Conservation (phyloP, 2,797 vertebrate species). For the Eospalax fontanierii region DNA sequence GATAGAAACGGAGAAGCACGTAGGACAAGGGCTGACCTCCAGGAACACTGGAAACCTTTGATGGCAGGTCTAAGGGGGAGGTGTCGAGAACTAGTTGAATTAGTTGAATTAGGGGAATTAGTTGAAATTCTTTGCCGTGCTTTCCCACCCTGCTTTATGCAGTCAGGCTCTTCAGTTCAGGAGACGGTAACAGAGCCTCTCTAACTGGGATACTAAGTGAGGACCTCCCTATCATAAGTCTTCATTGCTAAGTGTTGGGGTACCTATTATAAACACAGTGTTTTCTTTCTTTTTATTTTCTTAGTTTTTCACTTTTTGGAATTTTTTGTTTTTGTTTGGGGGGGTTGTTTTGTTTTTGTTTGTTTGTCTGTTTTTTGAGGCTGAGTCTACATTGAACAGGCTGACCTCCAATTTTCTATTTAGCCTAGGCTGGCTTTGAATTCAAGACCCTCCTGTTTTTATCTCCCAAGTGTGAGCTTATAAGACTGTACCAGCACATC, state of each 20-base stretch:
- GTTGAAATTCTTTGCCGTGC: background rate
- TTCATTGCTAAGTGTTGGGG: background rate
- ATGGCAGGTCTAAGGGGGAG: background rate
- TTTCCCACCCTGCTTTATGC: background rate
- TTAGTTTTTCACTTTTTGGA: no score
- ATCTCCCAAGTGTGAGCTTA: background rate
- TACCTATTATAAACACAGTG: background rate
- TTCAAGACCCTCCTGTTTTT: background rate
- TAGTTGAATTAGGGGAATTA: background rate
- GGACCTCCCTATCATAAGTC: background rate
- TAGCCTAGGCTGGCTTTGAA: background rate
- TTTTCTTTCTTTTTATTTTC: background rate
- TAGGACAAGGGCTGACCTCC: background rate
- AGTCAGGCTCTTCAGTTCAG: background rate
- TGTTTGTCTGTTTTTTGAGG: background rate
- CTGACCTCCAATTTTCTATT: background rate
- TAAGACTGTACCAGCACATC: no score
- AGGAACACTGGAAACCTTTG: background rate
- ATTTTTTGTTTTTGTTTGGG: no score
- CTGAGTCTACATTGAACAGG: background rate
- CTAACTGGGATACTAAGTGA: background rate
- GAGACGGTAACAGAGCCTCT: background rate
- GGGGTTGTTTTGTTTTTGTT: no score
- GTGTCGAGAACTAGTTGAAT: background rate
- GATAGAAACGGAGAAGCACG: background rate